phyloP scores from a whole-genome alignment of 2,113 vertebrate species.

The Okapia johnstoni region DNA sequence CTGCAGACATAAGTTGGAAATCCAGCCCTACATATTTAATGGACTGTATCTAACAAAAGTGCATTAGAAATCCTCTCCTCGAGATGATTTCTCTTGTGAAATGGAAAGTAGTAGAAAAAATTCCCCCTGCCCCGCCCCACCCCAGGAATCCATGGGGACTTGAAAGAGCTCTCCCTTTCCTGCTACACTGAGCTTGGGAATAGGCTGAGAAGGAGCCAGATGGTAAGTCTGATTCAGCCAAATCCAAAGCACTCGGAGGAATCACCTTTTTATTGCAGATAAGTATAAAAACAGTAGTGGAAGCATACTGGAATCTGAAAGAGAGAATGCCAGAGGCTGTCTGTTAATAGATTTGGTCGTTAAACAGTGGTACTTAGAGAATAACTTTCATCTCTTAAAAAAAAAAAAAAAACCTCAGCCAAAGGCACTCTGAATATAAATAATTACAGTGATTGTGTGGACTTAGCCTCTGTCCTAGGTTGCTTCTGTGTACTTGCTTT shows the following conservation, averaged over 20 bases:
- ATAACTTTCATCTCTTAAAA: constrained; percentile 17
- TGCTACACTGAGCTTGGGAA: constrained; percentile 44
- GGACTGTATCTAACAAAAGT: constrained; percentile 56
- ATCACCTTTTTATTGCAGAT: constrained; percentile 68
- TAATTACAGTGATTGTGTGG: not conserved
- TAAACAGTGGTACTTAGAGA: constrained; percentile 59
- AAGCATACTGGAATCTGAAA: constrained; percentile 64
- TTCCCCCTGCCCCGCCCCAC: not conserved
- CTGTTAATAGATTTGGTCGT: constrained; percentile 32
- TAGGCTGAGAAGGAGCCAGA: constrained; percentile 54
- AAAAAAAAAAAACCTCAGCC: not conserved
- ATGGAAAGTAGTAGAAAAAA: constrained; percentile 53
- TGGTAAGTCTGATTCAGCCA: constrained; percentile 70
- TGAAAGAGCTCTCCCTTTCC: constrained; percentile 41
- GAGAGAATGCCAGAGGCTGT: constrained; percentile 70
- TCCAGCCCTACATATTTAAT: constrained; percentile 48
- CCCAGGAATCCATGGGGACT: constrained; percentile 35
- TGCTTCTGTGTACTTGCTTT: constrained; percentile 19
- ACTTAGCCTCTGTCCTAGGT: not conserved
- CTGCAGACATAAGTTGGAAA: not conserved
- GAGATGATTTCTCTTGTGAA: constrained; percentile 63
- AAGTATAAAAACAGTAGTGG: constrained; percentile 70
- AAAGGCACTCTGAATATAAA: constrained; percentile 61
- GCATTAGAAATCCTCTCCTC: constrained; percentile 56
- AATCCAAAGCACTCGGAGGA: constrained; percentile 65